Percentiles rank a stretch among this genome's conserved stretches.
These are phyloP conservation scores for Xylocampa areola DNA, from an alignment of 2,888 invertebrate genomes.

Conservation along the genomic window DNA sequence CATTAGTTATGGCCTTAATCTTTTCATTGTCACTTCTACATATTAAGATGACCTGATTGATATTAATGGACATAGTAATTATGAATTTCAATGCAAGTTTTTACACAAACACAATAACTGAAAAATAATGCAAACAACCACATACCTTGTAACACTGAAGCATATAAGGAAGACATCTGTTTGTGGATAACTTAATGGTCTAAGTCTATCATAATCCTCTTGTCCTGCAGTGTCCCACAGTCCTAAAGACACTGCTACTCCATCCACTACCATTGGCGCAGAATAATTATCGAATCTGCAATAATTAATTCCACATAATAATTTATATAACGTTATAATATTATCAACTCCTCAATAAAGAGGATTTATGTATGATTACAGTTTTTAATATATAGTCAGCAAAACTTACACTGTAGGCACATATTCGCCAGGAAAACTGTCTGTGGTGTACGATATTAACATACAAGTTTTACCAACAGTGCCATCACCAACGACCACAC, in stretches of 20 bases:
- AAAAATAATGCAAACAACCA: slow-evolving; percentile 8
- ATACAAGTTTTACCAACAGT: slow-evolving; percentile 98
- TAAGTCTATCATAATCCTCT: slow-evolving; percentile 98
- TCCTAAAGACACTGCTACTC: slow-evolving; percentile 98
- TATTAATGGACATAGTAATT: slow-evolving; percentile 26
- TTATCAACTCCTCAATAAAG: slow-evolving; percentile 5
- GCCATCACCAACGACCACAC: slow-evolving; percentile 97
- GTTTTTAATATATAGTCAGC: slow-evolving; percentile 29
- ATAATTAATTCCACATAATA: slow-evolving; percentile 22
- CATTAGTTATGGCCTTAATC: background rate
- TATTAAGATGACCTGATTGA: slow-evolving; percentile 29
- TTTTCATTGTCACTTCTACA: background rate
- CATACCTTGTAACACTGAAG: slow-evolving; percentile 97
- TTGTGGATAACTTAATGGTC: slow-evolving; percentile 99
- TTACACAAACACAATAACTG: background rate
- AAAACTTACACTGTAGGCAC: slow-evolving; percentile 97
- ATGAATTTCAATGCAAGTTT: slow-evolving; percentile 16
- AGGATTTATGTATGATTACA: slow-evolving; percentile 16
- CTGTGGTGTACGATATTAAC: slow-evolving; percentile 97
- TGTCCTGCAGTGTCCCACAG: slow-evolving; percentile 99
- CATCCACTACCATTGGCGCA: slow-evolving; percentile 99
- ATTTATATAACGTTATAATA: slow-evolving; percentile 7
- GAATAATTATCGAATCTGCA: slow-evolving; percentile 99
- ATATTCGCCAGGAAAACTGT: slow-evolving; percentile 98
- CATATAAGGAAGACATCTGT: slow-evolving; percentile 99